These are phyloP conservation scores for Heliangelus exortis DNA, from an alignment of 2,797 vertebrate species.

Conservation along the genomic window DNA sequence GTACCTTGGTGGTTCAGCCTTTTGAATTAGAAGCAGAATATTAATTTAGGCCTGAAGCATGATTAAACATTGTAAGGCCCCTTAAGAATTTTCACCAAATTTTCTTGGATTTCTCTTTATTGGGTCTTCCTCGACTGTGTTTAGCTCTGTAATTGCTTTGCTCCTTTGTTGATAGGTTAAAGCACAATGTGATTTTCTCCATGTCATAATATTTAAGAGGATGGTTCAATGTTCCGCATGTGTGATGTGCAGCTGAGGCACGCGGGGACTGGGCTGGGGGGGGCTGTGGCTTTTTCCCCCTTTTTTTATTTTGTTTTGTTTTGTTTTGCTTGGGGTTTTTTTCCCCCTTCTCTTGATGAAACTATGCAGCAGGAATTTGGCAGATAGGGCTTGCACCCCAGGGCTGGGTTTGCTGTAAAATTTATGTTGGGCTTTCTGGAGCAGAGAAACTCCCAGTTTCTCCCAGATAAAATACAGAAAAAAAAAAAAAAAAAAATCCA, in stretches of 20 bases:
- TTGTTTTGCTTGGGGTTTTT: no score
- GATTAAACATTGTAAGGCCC: slow-evolving; percentile 87
- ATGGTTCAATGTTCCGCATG: slow-evolving; percentile 72
- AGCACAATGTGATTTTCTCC: slow-evolving; percentile 81
- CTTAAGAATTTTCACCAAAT: slow-evolving; percentile 87
- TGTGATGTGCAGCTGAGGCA: slow-evolving; percentile 76
- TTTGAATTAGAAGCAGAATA: slow-evolving; percentile 90
- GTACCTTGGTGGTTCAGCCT: slow-evolving; percentile 86
- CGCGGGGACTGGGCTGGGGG: not conserved
- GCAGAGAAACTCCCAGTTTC: not conserved
- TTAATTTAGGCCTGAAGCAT: slow-evolving; percentile 86
- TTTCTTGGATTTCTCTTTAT: slow-evolving; percentile 87
- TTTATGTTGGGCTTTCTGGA: not conserved
- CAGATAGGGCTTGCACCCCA: accelerated
- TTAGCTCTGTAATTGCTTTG: slow-evolving; percentile 87
- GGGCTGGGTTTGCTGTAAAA: not conserved
- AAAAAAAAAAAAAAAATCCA: not conserved
- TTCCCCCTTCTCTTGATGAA: not conserved
- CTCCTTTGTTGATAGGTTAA: slow-evolving; percentile 86
- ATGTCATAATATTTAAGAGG: slow-evolving; percentile 83
- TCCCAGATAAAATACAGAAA: not conserved
- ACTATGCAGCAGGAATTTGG: not conserved
- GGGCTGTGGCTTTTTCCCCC: accelerated
- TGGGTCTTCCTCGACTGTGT: slow-evolving; percentile 84
- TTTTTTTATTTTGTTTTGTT: not conserved